phyloP scores from a whole-genome alignment of 2,113 vertebrate genomes.

The Choloepus hoffmanni region DNA sequence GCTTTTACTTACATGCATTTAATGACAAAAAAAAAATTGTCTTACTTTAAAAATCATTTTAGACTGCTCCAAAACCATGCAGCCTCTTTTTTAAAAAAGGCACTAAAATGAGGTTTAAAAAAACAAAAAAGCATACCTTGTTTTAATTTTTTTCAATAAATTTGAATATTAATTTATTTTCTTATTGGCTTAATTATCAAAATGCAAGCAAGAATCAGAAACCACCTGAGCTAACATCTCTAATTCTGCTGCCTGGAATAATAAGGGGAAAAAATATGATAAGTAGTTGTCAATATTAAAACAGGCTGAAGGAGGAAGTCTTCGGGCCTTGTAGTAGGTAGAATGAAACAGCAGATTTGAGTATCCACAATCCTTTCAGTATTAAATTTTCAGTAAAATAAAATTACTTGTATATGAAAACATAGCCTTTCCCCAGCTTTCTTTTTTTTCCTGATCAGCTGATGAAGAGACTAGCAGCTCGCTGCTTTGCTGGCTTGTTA shows the following conservation, averaged over 20 bases:
- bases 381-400: slow-evolving; percentile 96
- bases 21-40: slow-evolving; percentile 3
- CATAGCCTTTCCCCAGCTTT: slow-evolving; percentile 98
- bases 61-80: slow-evolving; percentile 64
- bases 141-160: slow-evolving; percentile 73
- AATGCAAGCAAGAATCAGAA: slow-evolving; percentile 78
- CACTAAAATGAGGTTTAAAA: slow-evolving; percentile 78
- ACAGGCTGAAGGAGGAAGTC: slow-evolving; percentile 93
- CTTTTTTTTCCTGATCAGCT: slow-evolving; percentile 99
- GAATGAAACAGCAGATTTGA: slow-evolving; percentile 96
- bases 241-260: slow-evolving; percentile 90
- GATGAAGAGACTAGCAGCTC: slow-evolving; percentile 99
- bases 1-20: slow-evolving; percentile 75
- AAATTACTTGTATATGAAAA: slow-evolving; percentile 99
- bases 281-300: slow-evolving; percentile 96
- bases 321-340: slow-evolving; percentile 94
- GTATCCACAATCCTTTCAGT: slow-evolving; percentile 91
- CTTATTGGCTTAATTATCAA: slow-evolving; percentile 78
- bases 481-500: slow-evolving; percentile 99
- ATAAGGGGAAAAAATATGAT: slow-evolving; percentile 88
- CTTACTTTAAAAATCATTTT: slow-evolving; percentile 39
- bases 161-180: slow-evolving; percentile 78
- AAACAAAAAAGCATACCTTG: slow-evolving; percentile 58
- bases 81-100: slow-evolving; percentile 63
- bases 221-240: slow-evolving; percentile 85